Evolutionary conservation across 2,888 invertebrate genomes (phyloP).

Genomic region (Drosophila glabriapex): DNA sequence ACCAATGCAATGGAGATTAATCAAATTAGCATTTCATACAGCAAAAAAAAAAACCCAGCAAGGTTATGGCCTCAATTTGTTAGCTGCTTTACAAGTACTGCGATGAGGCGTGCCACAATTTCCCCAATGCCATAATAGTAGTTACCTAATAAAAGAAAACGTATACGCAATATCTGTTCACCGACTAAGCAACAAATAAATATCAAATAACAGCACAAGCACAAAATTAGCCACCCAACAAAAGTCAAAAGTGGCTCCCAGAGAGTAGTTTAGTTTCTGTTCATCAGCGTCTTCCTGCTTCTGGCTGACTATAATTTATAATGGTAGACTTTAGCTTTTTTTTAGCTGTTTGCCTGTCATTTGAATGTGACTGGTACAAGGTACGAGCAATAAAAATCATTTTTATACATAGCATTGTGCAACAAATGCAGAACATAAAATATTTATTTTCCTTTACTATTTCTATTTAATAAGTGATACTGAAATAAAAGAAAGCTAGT

Average conservation of each 20-base stretch:
- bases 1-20: slow-evolving; percentile 67
- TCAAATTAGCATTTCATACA: slow-evolving; percentile 80
- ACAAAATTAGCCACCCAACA: not conserved
- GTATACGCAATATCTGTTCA: not conserved
- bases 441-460: not conserved
- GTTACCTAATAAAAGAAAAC: not conserved
- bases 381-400: slow-evolving; percentile 79
- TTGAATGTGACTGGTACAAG: slow-evolving; percentile 62
- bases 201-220: not conserved
- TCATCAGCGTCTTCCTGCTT: not conserved
- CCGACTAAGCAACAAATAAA: not conserved
- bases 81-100: slow-evolving; percentile 16
- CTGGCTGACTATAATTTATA: slow-evolving; percentile 27
- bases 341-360: not conserved
- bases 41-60: slow-evolving; percentile 49
- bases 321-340: slow-evolving; percentile 14
- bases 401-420: slow-evolving; percentile 58
- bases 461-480: not conserved
- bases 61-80: slow-evolving; percentile 76
- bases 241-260: not conserved
- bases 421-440: slow-evolving; percentile 2
- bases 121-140: not conserved
- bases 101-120: not conserved
- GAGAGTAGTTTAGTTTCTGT: not conserved
- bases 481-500: not conserved